phyloP scores from a whole-genome alignment of 2,797 vertebrate species.

The Oreochromis grahami region DNA sequence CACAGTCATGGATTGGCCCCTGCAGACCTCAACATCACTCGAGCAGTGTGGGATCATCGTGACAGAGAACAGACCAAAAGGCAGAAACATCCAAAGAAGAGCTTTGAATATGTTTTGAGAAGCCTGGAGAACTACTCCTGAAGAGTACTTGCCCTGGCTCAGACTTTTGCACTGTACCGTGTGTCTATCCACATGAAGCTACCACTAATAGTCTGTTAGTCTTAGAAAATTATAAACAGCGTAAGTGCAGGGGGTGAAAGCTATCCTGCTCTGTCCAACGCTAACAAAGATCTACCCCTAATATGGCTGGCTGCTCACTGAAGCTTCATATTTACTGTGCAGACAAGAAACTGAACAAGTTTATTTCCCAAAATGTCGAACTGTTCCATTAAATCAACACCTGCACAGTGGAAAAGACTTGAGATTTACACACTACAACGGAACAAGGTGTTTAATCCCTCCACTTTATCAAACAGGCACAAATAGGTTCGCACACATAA shows the following conservation, averaged over 20 bases:
- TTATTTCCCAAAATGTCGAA: neutral
- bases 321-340: neutral
- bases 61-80: neutral
- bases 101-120: neutral
- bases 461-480: conserved; percentile 14
- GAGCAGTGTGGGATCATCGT: neutral
- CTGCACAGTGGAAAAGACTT: neutral
- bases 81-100: neutral
- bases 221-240: neutral
- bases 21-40: neutral
- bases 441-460: conserved; percentile 12
- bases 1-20: neutral
- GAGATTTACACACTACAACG: conserved; percentile 6
- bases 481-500: conserved; percentile 26
- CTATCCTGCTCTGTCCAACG: neutral
- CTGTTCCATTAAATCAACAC: neutral
- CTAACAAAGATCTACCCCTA: neutral
- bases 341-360: neutral
- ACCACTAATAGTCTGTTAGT: neutral
- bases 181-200: neutral
- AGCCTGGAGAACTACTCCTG: neutral
- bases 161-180: neutral
- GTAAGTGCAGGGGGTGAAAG: neutral
- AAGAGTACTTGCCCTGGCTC: neutral
- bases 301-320: neutral